These are phyloP conservation scores for Eupithecia dodoneata DNA, from an alignment of 2,888 invertebrate genomes.

Conservation along the genomic window DNA sequence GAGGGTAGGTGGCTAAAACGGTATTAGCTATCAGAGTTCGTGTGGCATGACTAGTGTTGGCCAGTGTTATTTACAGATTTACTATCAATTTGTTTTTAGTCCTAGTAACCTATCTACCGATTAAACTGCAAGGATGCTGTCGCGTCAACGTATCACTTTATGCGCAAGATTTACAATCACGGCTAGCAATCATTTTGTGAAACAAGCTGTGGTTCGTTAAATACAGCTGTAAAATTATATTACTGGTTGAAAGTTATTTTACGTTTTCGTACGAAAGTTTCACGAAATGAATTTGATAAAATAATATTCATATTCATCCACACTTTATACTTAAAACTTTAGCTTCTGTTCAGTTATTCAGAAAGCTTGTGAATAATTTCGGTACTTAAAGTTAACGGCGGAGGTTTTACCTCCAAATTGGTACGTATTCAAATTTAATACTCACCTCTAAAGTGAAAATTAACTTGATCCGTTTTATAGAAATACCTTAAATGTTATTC, in stretches of 20 bases:
- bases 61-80: neutral
- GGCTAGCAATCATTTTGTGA: neutral
- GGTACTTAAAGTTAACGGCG: neutral
- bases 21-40: too few relatives aligned
- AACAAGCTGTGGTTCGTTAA: neutral
- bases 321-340: neutral
- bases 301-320: neutral
- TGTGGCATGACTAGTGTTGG: too few relatives aligned
- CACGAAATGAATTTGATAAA: neutral
- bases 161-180: neutral
- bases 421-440: neutral
- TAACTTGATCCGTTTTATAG: neutral
- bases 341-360: conserved; percentile 2
- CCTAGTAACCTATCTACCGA: too few relatives aligned
- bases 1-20: too few relatives aligned
- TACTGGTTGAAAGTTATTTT: neutral
- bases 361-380: conserved; percentile 4
- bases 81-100: neutral
- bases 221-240: neutral
- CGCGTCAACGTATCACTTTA: neutral
- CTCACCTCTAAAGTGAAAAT: neutral
- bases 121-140: too few relatives aligned
- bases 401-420: neutral
- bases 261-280: neutral
- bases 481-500: neutral